Conservation (phyloP, 2,797 vertebrate species). For the Thamnophis elegans region DNA sequence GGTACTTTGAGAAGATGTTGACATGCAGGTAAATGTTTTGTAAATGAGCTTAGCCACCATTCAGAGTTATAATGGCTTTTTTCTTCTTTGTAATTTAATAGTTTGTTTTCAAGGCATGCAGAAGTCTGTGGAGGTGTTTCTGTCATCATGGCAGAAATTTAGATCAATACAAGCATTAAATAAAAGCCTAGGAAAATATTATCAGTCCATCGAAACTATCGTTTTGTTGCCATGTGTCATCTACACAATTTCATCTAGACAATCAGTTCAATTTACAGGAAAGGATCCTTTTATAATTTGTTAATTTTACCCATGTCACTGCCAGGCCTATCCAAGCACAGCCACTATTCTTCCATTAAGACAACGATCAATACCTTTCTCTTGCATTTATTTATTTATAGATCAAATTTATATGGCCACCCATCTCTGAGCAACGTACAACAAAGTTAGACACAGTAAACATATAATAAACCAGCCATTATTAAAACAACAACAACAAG, state of each 20-base stretch:
- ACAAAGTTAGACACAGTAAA: not conserved
- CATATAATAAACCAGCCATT: not conserved
- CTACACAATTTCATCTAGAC: conserved; percentile 34
- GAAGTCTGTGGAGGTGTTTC: conserved; percentile 31
- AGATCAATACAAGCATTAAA: conserved; percentile 52
- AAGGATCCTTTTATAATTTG: conserved; percentile 50
- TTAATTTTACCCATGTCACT: conserved; percentile 58
- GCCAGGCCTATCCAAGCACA: conserved; percentile 38
- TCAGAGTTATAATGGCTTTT: not conserved
- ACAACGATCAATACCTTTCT: conserved; percentile 50
- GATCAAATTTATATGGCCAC: not conserved
- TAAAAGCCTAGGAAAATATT: conserved; percentile 53
- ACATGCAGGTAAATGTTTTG: conserved; percentile 31
- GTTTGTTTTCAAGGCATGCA: conserved; percentile 50
- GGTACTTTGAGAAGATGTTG: conserved; percentile 36
- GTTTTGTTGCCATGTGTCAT: conserved; percentile 30
- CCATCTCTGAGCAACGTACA: not conserved
- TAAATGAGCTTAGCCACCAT: conserved; percentile 42
- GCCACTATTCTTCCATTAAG: conserved; percentile 46
- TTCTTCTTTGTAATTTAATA: conserved; percentile 34
- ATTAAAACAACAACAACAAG: not conserved
- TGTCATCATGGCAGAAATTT: conserved; percentile 43
- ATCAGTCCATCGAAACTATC: conserved; percentile 40
- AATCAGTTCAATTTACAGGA: conserved; percentile 61
- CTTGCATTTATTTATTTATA: not conserved